These are phyloP conservation scores for Aurelia sp. DNA, from an alignment of 30 jellyfish, hydroid and myxozoan species.

Conservation along the genomic window DNA sequence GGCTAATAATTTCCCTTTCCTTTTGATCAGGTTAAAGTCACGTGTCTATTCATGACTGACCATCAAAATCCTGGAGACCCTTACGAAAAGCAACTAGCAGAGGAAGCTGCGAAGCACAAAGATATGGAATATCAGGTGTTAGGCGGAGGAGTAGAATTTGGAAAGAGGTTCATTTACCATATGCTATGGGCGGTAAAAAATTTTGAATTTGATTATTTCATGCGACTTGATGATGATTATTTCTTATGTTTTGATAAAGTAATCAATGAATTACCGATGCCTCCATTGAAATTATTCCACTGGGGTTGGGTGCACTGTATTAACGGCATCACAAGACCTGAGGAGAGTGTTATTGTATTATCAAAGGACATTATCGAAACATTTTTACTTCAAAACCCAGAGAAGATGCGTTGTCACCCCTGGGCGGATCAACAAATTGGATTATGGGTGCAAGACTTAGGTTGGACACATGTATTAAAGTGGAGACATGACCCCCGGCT, in stretches of 20 bases:
- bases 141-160: conserved; percentile 88
- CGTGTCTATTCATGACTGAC: conserved; percentile 90
- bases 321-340: conserved; percentile 62
- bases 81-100: conserved; percentile 11
- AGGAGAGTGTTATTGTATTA: conserved; percentile 67
- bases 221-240: conserved; percentile 90
- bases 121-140: conserved; percentile 78
- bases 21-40: conserved; percentile 61
- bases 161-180: conserved; percentile 83
- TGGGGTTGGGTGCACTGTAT: conserved; percentile 78
- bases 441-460: conserved; percentile 56
- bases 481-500: conserved; percentile 63
- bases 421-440: conserved; percentile 86
- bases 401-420: conserved; percentile 61
- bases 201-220: conserved; percentile 79
- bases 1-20: no score
- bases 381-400: conserved; percentile 69
- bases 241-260: conserved; percentile 75
- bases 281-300: conserved; percentile 31
- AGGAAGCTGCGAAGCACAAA: conserved; percentile 47
- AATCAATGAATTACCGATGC: conserved; percentile 58
- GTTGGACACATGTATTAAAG: conserved; percentile 34
- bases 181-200: conserved; percentile 88
- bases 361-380: conserved; percentile 64
- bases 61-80: conserved; percentile 4